Conservation (phyloP, 2,797 vertebrate species). For the Brachyrhaphis roseni region DNA sequence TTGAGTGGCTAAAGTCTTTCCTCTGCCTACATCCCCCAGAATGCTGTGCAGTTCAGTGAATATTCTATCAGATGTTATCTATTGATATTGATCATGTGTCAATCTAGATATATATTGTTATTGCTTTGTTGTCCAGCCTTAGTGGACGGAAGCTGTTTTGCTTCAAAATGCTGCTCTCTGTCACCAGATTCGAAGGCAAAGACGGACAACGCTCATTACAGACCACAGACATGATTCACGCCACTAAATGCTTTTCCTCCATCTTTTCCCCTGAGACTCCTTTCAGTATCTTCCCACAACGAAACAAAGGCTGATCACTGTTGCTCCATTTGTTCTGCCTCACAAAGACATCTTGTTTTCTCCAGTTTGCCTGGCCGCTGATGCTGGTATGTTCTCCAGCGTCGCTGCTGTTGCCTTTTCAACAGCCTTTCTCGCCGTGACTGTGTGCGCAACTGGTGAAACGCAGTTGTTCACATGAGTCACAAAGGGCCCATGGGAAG, state of each 20-base stretch:
- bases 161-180: constrained; percentile 5
- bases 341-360: constrained; percentile 65
- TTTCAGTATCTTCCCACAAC: constrained; percentile 62
- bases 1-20: too few relatives aligned
- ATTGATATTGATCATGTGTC: too few relatives aligned
- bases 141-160: not conserved
- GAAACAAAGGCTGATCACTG: constrained; percentile 43
- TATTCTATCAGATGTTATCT: too few relatives aligned
- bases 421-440: constrained; percentile 27
- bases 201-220: constrained; percentile 30
- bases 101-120: too few relatives aligned
- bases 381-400: constrained; percentile 33
- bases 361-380: constrained; percentile 37
- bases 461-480: constrained; percentile 62
- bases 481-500: constrained; percentile 59
- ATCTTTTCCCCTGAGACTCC: constrained; percentile 30
- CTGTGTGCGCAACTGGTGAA: constrained; percentile 53
- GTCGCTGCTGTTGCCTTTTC: constrained; percentile 47
- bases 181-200: constrained; percentile 17
- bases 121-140: too few relatives aligned
- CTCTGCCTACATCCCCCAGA: too few relatives aligned
- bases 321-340: constrained; percentile 62
- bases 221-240: constrained; percentile 40
- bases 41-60: too few relatives aligned
- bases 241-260: constrained; percentile 26